A percentile compares a stretch with the other conserved stretches of the same genome.
Evolutionary conservation across 2,113 vertebrate genomes (phyloP).

Genomic region (Pica pica): DNA sequence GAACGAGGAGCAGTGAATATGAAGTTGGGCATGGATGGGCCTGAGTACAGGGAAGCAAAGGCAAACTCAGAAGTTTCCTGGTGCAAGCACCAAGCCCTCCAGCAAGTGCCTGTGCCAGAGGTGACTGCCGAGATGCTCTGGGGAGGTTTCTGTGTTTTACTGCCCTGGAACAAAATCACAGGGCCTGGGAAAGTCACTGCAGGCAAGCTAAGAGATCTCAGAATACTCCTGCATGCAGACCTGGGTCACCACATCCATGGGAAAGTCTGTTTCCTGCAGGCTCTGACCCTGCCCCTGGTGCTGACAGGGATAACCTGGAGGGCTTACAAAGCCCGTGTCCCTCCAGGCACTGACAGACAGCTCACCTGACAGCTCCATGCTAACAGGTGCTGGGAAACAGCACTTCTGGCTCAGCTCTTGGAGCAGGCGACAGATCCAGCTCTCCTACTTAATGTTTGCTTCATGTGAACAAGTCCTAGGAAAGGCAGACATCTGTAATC

Average conservation of each 20-base stretch:
- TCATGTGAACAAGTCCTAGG: neutral
- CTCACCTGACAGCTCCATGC: neutral
- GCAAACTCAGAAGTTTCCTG: neutral
- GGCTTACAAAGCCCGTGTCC: accelerated
- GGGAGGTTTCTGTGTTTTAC: neutral
- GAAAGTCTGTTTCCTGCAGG: neutral
- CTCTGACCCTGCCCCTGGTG: neutral
- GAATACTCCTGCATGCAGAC: accelerated
- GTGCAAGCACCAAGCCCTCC: neutral
- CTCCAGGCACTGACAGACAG: neutral
- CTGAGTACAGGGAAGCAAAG: neutral
- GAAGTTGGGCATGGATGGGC: neutral
- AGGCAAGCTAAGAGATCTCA: neutral
- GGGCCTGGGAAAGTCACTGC: neutral
- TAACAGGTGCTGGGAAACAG: neutral
- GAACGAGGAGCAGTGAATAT: neutral
- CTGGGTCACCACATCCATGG: neutral
- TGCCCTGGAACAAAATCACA: neutral
- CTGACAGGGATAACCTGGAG: neutral
- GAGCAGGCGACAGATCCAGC: accelerated
- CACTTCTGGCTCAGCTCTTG: neutral
- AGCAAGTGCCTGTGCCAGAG: neutral
- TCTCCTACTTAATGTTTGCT: neutral
- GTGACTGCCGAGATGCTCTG: neutral
- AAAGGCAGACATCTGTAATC: neutral